Percentiles rank a stretch among this genome's conserved stretches.
Conservation (phyloP, 1,140 invertebrate species). For the Homarus americanus region DNA sequence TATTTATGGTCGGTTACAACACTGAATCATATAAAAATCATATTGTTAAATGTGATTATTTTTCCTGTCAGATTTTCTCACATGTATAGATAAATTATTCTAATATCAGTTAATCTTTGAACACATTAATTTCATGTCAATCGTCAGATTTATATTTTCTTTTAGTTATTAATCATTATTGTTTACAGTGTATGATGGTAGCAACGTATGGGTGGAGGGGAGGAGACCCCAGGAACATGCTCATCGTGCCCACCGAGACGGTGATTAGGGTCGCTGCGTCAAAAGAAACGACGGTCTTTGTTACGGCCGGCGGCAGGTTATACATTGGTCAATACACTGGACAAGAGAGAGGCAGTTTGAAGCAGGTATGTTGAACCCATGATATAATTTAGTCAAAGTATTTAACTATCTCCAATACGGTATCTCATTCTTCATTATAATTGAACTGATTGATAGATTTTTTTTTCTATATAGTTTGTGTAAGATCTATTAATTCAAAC, state of each 20-base stretch:
- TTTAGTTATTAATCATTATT: not conserved
- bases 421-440: no score
- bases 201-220: conserved; percentile 61
- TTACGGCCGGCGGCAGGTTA: conserved; percentile 58
- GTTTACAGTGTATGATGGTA: conserved; percentile 64
- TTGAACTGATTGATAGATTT: no score
- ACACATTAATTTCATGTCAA: not conserved
- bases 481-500: no score
- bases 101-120: no score
- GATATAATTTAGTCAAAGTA: no score
- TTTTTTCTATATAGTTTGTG: no score
- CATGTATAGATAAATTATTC: no score
- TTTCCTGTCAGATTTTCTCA: no score
- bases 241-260: conserved; percentile 65
- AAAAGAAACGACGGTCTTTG: conserved; percentile 60
- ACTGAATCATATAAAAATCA: no score
- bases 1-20: no score
- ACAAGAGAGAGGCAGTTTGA: conserved; percentile 43
- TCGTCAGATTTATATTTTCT: not conserved
- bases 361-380: conserved; percentile 55
- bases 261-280: conserved; percentile 56
- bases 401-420: no score
- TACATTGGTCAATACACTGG: conserved; percentile 59
- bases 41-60: no score
- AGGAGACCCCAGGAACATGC: conserved; percentile 70